These are phyloP conservation scores for Ceyx erithaca DNA, from an alignment of 2,797 vertebrate genomes.

Conservation along the genomic window DNA sequence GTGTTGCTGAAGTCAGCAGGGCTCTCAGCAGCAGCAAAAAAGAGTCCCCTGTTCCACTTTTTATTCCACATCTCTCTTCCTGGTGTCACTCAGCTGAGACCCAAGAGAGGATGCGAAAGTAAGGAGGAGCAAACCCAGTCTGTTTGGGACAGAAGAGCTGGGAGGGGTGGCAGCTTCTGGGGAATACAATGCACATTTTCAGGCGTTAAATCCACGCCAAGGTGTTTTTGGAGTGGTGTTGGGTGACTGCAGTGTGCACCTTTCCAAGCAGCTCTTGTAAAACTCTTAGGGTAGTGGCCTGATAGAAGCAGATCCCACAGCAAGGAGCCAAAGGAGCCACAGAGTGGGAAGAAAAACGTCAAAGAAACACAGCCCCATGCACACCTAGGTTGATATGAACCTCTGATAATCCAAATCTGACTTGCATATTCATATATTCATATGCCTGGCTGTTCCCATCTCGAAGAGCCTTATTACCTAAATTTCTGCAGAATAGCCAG, in stretches of 20 bases:
- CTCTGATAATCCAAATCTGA: conserved; percentile 27
- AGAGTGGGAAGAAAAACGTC: neutral
- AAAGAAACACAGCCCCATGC: neutral
- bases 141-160: neutral
- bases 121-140: neutral
- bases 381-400: conserved; percentile 32
- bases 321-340: neutral
- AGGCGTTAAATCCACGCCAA: neutral
- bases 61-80: conserved; percentile 15
- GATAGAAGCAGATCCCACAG: neutral
- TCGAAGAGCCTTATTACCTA: conserved; percentile 59
- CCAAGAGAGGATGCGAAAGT: conserved; percentile 20
- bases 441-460: conserved; percentile 46
- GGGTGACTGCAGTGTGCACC: neutral
- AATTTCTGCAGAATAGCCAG: conserved; percentile 56
- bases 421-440: conserved; percentile 60
- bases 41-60: conserved; percentile 47
- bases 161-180: neutral
- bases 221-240: neutral
- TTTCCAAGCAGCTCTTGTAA: neutral
- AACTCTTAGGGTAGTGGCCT: neutral
- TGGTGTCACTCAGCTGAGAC: neutral
- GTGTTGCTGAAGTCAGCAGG: conserved; percentile 40
- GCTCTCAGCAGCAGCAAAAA: neutral
- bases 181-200: neutral